Evolutionary conservation across 2,113 vertebrate species (phyloP).

Genomic region (Callionymus lyra): DNA sequence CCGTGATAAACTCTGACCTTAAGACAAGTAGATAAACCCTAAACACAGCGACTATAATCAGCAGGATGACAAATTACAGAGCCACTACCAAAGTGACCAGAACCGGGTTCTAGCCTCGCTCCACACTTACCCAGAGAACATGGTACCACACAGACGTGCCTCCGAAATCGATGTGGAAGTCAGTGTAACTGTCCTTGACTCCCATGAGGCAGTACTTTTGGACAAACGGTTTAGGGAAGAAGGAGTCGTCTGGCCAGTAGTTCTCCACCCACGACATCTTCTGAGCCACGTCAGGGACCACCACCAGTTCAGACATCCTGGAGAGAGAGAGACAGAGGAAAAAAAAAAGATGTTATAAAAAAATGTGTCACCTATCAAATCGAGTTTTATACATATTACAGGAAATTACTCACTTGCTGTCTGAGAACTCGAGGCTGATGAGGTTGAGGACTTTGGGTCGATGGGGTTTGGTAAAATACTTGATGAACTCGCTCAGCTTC

Average conservation of each 20-base stretch:
- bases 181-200: slow-evolving; percentile 94
- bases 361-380: too few relatives aligned
- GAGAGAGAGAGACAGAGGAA: too few relatives aligned
- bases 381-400: too few relatives aligned
- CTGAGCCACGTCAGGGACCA: slow-evolving; percentile 90
- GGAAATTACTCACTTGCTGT: slow-evolving; percentile 84
- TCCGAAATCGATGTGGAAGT: slow-evolving; percentile 98
- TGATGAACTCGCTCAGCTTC: slow-evolving; percentile 90
- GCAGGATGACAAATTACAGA: too few relatives aligned
- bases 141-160: slow-evolving; percentile 99
- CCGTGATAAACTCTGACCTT: too few relatives aligned
- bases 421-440: slow-evolving; percentile 98
- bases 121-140: slow-evolving; percentile 85
- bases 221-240: slow-evolving; percentile 97
- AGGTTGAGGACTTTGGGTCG: slow-evolving; percentile 96
- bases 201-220: slow-evolving; percentile 99
- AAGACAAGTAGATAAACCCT: too few relatives aligned
- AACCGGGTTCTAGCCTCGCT: too few relatives aligned
- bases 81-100: neutral
- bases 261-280: slow-evolving; percentile 99
- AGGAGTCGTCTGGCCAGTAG: slow-evolving; percentile 97
- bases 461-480: slow-evolving; percentile 84
- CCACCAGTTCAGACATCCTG: slow-evolving; percentile 94
- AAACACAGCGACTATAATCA: too few relatives aligned
- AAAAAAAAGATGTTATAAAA: too few relatives aligned